Percentiles rank a stretch among this genome's conserved stretches.
Evolutionary conservation across 2,797 vertebrate genomes (phyloP).

Genomic region (Dipus sagitta): DNA sequence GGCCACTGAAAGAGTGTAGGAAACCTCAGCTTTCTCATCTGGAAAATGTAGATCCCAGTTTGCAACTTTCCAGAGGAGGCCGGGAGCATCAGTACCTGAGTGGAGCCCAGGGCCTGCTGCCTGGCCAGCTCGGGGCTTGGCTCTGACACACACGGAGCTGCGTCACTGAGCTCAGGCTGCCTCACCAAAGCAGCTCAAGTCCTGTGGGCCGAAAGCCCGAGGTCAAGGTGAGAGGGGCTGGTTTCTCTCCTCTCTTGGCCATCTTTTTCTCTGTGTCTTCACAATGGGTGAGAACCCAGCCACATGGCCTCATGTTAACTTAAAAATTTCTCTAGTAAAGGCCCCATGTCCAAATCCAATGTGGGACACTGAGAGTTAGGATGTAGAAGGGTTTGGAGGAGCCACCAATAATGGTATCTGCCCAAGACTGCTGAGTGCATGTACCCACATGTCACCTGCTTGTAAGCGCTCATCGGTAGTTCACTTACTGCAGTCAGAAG

Average conservation of each 20-base stretch:
- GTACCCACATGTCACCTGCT: neutral
- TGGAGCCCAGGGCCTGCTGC: neutral
- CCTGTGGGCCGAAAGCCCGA: neutral
- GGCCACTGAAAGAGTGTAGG: neutral
- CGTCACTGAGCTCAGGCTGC: neutral
- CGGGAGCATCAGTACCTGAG: neutral
- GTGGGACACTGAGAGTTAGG: neutral
- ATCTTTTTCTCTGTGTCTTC: neutral
- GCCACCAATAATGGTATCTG: neutral
- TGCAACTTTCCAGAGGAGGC: neutral
- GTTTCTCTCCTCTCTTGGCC: neutral
- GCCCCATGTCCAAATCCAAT: neutral
- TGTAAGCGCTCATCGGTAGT: neutral
- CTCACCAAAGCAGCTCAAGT: neutral
- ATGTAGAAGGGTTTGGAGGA: neutral
- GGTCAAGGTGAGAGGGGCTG: neutral
- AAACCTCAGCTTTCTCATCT: neutral
- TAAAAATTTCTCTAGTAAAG: neutral
- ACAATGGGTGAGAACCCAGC: rapidly evolving
- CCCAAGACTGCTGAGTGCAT: neutral
- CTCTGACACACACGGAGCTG: neutral
- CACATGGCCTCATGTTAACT: neutral
- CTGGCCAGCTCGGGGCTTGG: neutral
- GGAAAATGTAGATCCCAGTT: neutral
- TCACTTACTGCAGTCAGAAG: neutral